phyloP scores from a whole-genome alignment of 1,140 invertebrate species.

The Macrotrachela quadricornifera region DNA sequence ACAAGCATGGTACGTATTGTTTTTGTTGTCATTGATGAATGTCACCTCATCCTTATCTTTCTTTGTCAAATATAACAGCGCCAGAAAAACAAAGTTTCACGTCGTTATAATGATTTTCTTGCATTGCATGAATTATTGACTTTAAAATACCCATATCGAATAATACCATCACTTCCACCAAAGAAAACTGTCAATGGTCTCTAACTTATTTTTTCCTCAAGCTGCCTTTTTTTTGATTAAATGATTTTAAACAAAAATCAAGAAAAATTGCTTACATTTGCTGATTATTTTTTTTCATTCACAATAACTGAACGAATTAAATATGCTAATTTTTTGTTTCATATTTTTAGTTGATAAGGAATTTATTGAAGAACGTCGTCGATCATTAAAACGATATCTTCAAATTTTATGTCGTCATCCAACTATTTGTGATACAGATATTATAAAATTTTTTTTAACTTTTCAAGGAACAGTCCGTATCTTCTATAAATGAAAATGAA shows the following conservation, averaged over 20 bases:
- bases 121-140: conserved; percentile 50
- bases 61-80: conserved; percentile 19
- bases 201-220: background rate
- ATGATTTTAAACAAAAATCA: too few species aligned
- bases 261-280: too few species aligned
- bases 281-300: too few species aligned
- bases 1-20: conserved; percentile 35
- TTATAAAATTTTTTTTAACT: conserved; percentile 43
- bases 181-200: conserved; percentile 42
- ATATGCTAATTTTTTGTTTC: background rate
- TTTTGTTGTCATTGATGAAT: background rate
- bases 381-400: conserved; percentile 48
- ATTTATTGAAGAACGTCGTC: conserved; percentile 50
- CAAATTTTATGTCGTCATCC: conserved; percentile 54
- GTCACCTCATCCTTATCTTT: too few species aligned
- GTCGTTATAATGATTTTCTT: conserved; percentile 60
- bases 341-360: conserved; percentile 39
- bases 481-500: background rate
- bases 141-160: conserved; percentile 52
- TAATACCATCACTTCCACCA: conserved; percentile 53
- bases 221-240: too few species aligned
- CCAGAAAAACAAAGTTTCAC: conserved; percentile 36
- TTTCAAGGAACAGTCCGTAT: conserved; percentile 34
- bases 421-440: conserved; percentile 44
- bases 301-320: too few species aligned